These are phyloP conservation scores for Oceanites oceanicus DNA, from an alignment of 2,113 vertebrate species.

Conservation along the genomic window DNA sequence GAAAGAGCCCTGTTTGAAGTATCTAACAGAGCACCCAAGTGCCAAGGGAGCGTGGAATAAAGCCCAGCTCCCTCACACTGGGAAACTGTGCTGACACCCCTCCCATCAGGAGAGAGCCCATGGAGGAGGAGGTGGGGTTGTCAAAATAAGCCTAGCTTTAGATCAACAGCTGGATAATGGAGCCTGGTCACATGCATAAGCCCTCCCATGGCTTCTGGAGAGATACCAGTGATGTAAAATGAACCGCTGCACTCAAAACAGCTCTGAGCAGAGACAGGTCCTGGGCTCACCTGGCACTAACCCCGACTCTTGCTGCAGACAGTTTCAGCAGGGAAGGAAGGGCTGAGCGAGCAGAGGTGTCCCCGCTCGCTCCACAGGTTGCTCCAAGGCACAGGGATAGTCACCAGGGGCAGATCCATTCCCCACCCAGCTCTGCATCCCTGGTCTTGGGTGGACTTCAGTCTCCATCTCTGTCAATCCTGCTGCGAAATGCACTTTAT, in stretches of 20 bases:
- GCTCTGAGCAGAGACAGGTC: background rate
- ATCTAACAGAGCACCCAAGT: background rate
- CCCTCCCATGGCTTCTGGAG: background rate
- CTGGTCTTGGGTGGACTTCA: background rate
- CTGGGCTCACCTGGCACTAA: background rate
- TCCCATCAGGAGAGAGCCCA: background rate
- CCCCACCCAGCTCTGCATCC: background rate
- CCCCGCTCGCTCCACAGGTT: background rate
- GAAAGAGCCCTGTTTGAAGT: slow-evolving; percentile 32
- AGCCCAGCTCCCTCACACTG: background rate
- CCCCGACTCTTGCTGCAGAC: background rate
- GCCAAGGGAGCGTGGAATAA: background rate
- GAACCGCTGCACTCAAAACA: background rate
- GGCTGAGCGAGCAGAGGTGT: background rate
- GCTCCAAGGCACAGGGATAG: background rate
- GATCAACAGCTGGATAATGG: background rate
- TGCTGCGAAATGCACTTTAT: slow-evolving; percentile 25
- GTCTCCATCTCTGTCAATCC: slow-evolving; percentile 21
- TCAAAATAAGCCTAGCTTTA: background rate
- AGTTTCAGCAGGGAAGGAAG: background rate
- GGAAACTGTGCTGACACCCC: background rate
- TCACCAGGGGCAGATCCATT: background rate
- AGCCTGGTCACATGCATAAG: background rate
- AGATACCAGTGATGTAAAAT: background rate
- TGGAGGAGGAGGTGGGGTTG: background rate